Percentiles rank a stretch among this genome's conserved stretches.
Evolutionary conservation across 2,888 invertebrate species (phyloP).

Genomic region (Nematopogon swammerdamellus): DNA sequence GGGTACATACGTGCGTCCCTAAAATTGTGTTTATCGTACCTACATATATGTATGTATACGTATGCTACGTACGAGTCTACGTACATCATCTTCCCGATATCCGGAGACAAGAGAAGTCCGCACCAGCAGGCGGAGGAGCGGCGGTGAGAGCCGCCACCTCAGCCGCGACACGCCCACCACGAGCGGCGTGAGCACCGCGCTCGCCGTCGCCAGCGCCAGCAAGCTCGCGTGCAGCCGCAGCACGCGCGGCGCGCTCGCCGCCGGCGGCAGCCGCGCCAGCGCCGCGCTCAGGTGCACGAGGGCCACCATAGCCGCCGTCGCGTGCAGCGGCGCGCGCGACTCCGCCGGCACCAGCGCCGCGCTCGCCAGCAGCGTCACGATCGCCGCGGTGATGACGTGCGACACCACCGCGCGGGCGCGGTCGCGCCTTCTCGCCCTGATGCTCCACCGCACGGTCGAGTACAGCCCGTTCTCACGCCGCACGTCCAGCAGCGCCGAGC

Average conservation of each 20-base stretch:
- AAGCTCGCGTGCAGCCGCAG: slow-evolving; percentile 19
- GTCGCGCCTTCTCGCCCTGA: slow-evolving; percentile 24
- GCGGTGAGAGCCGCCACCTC: slow-evolving; percentile 19
- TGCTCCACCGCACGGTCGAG: slow-evolving; percentile 18
- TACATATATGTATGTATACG: too few species aligned
- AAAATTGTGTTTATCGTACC: too few species aligned
- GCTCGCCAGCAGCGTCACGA: slow-evolving; percentile 21
- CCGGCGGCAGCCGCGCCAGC: slow-evolving; percentile 15
- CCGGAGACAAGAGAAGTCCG: slow-evolving; percentile 16
- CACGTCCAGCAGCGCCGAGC: neutral
- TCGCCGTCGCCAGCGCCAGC: slow-evolving; percentile 20
- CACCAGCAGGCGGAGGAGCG: slow-evolving; percentile 18
- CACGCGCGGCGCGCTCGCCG: slow-evolving; percentile 23
- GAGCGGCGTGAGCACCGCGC: slow-evolving; percentile 18
- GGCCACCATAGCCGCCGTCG: slow-evolving; percentile 26
- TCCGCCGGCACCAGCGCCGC: slow-evolving; percentile 24
- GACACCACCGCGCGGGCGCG: slow-evolving; percentile 24
- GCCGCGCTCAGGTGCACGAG: slow-evolving; percentile 3
- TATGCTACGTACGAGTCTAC: too few species aligned
- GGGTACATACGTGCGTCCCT: too few species aligned
- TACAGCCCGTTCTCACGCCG: slow-evolving; percentile 33
- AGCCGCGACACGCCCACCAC: slow-evolving; percentile 20
- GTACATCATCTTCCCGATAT: slow-evolving; percentile 18
- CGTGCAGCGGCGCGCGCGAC: slow-evolving; percentile 27
- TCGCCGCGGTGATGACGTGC: slow-evolving; percentile 19